Percentiles rank a stretch among this genome's conserved stretches.
Evolutionary conservation across 1,140 invertebrate species (phyloP).

Genomic region (Aricia agestis): DNA sequence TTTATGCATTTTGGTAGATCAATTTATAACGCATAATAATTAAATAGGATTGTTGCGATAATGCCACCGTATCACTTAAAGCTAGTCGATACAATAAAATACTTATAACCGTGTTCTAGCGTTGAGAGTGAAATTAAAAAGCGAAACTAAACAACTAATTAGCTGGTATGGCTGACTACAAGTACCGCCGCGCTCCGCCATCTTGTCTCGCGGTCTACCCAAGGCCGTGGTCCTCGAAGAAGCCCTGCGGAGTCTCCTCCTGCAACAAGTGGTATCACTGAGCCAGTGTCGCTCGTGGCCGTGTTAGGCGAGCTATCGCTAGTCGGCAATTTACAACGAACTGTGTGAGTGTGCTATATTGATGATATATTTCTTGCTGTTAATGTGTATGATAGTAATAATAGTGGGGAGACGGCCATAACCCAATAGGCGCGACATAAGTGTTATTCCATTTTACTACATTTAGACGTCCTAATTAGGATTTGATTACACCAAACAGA

Average conservation of each 20-base stretch:
- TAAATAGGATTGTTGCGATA: neutral
- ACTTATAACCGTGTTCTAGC: neutral
- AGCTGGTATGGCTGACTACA: neutral
- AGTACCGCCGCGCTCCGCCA: neutral
- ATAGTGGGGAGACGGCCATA: too few species aligned
- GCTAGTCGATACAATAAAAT: neutral
- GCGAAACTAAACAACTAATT: neutral
- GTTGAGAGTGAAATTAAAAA: neutral
- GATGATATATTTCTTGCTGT: too few species aligned
- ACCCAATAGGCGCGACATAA: too few species aligned
- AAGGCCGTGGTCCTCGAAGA: constrained; percentile 98
- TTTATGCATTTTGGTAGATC: too few species aligned
- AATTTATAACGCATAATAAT: neutral
- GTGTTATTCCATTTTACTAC: too few species aligned
- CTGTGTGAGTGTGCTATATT: too few species aligned
- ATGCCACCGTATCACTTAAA: neutral
- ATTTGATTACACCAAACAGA: too few species aligned
- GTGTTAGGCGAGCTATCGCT: constrained; percentile 67
- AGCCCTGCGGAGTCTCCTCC: constrained; percentile 99
- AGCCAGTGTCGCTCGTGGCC: constrained; percentile 70
- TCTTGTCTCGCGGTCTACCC: constrained; percentile 92
- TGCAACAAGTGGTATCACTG: constrained; percentile 82
- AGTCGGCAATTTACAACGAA: constrained; percentile 41
- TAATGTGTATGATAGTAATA: too few species aligned
- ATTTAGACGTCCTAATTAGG: too few species aligned